A percentile compares a stretch with the other conserved stretches of the same genome.
Conservation (phyloP, 2,113 vertebrate genomes). For the Strix aluco region DNA sequence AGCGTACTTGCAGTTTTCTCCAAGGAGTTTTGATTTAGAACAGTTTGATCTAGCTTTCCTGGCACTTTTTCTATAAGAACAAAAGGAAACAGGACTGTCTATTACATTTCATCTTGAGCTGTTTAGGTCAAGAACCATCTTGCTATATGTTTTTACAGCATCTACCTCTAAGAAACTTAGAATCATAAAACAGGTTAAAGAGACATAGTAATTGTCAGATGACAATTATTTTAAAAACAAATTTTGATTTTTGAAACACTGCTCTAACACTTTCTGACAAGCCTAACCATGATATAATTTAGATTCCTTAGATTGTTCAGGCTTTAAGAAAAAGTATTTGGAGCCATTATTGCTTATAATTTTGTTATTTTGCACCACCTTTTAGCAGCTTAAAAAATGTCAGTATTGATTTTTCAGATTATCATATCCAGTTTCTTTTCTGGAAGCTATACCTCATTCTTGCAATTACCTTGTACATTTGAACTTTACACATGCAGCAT, state of each 20-base stretch:
- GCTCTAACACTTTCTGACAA: background rate
- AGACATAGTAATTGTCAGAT: background rate
- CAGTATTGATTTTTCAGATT: background rate
- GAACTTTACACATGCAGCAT: background rate
- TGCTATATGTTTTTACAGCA: background rate
- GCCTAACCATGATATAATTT: background rate
- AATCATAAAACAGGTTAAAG: background rate
- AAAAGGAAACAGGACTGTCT: background rate
- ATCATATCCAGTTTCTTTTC: background rate
- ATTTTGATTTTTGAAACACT: background rate
- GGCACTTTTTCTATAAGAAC: background rate
- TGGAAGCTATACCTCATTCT: background rate
- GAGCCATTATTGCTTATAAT: background rate
- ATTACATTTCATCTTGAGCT: background rate
- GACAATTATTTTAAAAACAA: background rate
- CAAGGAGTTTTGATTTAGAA: background rate
- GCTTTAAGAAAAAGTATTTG: background rate
- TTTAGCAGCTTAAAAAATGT: background rate
- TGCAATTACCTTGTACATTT: background rate
- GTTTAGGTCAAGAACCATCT: background rate
- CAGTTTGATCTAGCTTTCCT: background rate
- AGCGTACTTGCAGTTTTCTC: background rate
- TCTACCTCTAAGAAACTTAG: background rate
- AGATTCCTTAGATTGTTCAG: background rate
- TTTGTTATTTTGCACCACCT: background rate